A percentile compares a stretch with the other conserved stretches of the same genome.
Conservation (phyloP, 1,140 invertebrate species). For the Myzus persicae region DNA sequence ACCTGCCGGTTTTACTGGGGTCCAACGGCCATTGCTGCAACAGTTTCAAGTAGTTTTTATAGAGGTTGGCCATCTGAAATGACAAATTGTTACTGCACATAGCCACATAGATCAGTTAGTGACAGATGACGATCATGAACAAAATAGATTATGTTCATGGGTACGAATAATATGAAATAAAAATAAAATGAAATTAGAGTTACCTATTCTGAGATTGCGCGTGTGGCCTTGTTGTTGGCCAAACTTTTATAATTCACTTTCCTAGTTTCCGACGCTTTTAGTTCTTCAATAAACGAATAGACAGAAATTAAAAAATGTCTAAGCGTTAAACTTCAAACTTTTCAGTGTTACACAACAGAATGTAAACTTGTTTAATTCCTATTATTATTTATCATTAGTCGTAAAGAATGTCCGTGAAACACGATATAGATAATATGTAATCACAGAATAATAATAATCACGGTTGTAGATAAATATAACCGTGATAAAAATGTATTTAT, state of each 20-base stretch:
- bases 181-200: neutral
- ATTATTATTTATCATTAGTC: too few relatives aligned
- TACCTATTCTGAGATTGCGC: neutral
- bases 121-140: neutral
- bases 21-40: conserved; percentile 84
- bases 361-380: too few relatives aligned
- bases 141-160: neutral
- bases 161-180: neutral
- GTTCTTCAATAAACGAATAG: neutral
- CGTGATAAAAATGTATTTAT: too few relatives aligned
- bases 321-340: neutral
- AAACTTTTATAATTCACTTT: neutral
- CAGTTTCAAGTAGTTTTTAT: conserved; percentile 77
- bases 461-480: too few relatives aligned
- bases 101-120: neutral
- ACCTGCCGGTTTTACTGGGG: conserved; percentile 76
- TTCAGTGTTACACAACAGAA: neutral
- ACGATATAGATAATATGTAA: too few relatives aligned
- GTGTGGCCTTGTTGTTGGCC: neutral
- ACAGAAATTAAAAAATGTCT: neutral
- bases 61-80: conserved; percentile 70
- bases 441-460: too few relatives aligned
- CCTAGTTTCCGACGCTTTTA: neutral
- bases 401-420: too few relatives aligned
- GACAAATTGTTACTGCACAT: neutral